These are phyloP conservation scores for Vespertilio murinus DNA, from an alignment of 2,797 vertebrate genomes.

Conservation along the genomic window DNA sequence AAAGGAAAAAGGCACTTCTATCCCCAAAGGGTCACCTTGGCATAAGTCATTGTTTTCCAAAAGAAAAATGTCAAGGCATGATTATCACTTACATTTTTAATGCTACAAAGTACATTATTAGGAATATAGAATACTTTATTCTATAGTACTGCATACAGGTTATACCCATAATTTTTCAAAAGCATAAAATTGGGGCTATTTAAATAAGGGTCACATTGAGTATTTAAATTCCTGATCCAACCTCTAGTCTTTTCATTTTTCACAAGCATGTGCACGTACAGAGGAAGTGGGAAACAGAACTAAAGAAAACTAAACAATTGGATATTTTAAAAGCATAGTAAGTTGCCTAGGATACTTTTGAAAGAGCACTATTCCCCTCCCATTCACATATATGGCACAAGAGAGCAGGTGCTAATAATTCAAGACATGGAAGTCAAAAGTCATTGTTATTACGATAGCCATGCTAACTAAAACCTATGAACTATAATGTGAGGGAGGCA, in stretches of 20 bases:
- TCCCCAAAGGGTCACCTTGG: not conserved
- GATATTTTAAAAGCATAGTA: not conserved
- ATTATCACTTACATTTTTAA: slow-evolving; percentile 39
- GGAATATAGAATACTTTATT: not conserved
- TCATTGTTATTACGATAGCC: not conserved
- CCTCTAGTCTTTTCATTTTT: slow-evolving; percentile 2
- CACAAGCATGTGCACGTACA: not conserved
- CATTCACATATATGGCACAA: not conserved
- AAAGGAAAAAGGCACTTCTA: not conserved
- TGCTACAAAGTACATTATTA: not conserved
- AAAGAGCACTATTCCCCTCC: not conserved
- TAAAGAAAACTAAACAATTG: not conserved
- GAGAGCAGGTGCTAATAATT: not conserved
- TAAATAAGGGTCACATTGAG: not conserved
- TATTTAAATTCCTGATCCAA: slow-evolving; percentile 9
- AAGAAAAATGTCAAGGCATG: not conserved
- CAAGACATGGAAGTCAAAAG: not conserved
- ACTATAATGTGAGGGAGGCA: not conserved
- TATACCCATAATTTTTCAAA: not conserved
- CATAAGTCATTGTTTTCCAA: not conserved
- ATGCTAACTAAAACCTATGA: slow-evolving; percentile 5
- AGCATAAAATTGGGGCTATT: not conserved
- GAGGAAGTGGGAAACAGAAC: not conserved
- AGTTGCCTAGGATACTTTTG: not conserved
- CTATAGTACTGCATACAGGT: not conserved